Conservation (phyloP, 2,888 invertebrate species). For the Drosophila buzzatii region DNA sequence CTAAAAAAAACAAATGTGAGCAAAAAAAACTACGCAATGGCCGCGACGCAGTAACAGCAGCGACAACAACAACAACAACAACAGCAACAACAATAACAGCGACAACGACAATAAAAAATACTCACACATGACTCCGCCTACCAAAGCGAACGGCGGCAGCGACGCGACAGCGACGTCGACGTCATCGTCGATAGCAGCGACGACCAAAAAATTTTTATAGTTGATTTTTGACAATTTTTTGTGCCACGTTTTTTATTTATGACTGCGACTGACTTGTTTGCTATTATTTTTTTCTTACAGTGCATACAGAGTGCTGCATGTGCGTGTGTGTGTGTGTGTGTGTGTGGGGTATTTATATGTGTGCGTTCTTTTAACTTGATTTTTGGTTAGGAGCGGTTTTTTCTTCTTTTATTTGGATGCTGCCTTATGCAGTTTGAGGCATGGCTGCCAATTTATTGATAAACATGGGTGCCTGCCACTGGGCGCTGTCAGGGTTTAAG, state of each 20-base stretch:
- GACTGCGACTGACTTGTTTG: constrained; percentile 61
- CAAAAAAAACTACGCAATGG: constrained; percentile 78
- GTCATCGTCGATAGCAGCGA: constrained; percentile 35
- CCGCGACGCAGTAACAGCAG: constrained; percentile 60
- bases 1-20: constrained; percentile 73
- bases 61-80: constrained; percentile 7
- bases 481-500: constrained; percentile 43
- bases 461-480: constrained; percentile 50
- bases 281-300: constrained; percentile 69
- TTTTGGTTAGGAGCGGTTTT: constrained; percentile 50
- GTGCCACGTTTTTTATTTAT: constrained; percentile 36
- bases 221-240: constrained; percentile 77
- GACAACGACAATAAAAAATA: constrained; percentile 47
- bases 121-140: constrained; percentile 75
- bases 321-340: not conserved
- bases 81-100: constrained; percentile 19
- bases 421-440: constrained; percentile 57
- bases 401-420: constrained; percentile 37
- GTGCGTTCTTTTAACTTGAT: constrained; percentile 36
- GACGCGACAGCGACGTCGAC: constrained; percentile 33
- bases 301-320: constrained; percentile 26
- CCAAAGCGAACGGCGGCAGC: constrained; percentile 31
- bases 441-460: constrained; percentile 74
- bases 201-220: constrained; percentile 61
- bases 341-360: constrained; percentile 4